Evolutionary conservation across 2,888 invertebrate species (phyloP).

Genomic region (Eupithecia tripunctaria): DNA sequence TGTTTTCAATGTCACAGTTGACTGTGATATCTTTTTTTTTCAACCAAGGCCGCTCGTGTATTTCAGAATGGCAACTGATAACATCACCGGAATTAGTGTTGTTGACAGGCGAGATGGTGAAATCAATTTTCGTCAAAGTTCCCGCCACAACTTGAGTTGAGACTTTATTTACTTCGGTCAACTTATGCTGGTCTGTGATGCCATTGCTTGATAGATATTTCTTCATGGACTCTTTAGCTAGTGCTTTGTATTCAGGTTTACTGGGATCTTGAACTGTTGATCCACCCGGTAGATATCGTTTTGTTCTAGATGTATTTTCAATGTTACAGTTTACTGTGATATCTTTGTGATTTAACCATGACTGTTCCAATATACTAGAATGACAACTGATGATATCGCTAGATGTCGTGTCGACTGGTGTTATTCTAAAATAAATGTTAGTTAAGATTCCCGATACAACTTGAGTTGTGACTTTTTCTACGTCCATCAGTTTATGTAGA

Average conservation of each 20-base stretch:
- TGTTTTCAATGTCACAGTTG: slow-evolving; percentile 35
- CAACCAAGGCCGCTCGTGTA: slow-evolving; percentile 49
- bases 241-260: slow-evolving; percentile 40
- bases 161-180: slow-evolving; percentile 44
- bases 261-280: slow-evolving; percentile 35
- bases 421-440: slow-evolving; percentile 45
- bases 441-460: slow-evolving; percentile 48
- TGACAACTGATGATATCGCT: slow-evolving; percentile 44
- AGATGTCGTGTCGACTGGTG: slow-evolving; percentile 18
- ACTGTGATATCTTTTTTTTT: slow-evolving; percentile 43
- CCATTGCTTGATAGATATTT: slow-evolving; percentile 41
- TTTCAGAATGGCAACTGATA: slow-evolving; percentile 45
- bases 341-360: slow-evolving; percentile 46
- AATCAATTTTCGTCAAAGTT: slow-evolving; percentile 43
- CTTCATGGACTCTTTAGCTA: slow-evolving; percentile 48
- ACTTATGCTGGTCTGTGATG: slow-evolving; percentile 22
- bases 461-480: slow-evolving; percentile 50
- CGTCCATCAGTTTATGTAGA: slow-evolving; percentile 27
- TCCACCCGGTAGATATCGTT: not conserved
- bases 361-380: slow-evolving; percentile 47
- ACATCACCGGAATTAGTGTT: slow-evolving; percentile 26
- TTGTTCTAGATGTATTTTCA: not conserved
- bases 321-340: slow-evolving; percentile 43
- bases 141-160: slow-evolving; percentile 52
- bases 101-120: slow-evolving; percentile 37